Base-by-base conservation (phyloP, 2,888 invertebrate species). In the Dilophus febrilis region DNA sequence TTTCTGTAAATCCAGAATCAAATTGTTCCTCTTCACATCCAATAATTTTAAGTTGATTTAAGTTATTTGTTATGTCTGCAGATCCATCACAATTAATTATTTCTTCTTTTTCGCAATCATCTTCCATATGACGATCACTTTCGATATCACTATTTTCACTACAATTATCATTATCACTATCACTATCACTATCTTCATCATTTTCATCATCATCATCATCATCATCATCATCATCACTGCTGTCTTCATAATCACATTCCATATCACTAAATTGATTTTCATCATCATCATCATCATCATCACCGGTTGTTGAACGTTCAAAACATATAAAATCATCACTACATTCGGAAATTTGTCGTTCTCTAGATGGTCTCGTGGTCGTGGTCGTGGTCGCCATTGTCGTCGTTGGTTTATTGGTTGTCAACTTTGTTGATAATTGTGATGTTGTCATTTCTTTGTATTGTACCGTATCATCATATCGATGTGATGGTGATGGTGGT, bases 301-400 rank as follows among this genome's bases (percentile, higher is more conserved):
- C 49, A n/a, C n/a, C n/a, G n/a, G n/a, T n/a, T n/a, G n/a, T n/a
- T n/a, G n/a, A n/a, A n/a, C n/a, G n/a, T 13, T 44, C 41, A 39
- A 47, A 50, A 29, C 48, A 47, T 14, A 51, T 49, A 35, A 50
- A 50, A 34, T 52, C 51, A 27, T 52, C 50, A 42, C 51, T 52
- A 31, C 51, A 49, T 46, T 52, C 51, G 5, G 51, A 52, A 17
- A 52, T 34, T 42, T 52, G 48, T 10, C 50, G 40, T 35, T 38
- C n/a, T n/a, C n/a, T n/a, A n/a, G n/a, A n/a, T n/a, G n/a, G n/a
- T n/a, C n/a, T n/a, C n/a, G n/a, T n/a, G n/a, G n/a, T n/a, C n/a
- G n/a, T n/a, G n/a, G n/a, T n/a, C n/a, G n/a, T n/a, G n/a, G n/a
- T n/a, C n/a, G n/a, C n/a, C n/a, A n/a, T n/a, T n/a, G n/a, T n/a